Conservation (phyloP, 2,113 vertebrate genomes). For the Dicentrarchus labrax region DNA sequence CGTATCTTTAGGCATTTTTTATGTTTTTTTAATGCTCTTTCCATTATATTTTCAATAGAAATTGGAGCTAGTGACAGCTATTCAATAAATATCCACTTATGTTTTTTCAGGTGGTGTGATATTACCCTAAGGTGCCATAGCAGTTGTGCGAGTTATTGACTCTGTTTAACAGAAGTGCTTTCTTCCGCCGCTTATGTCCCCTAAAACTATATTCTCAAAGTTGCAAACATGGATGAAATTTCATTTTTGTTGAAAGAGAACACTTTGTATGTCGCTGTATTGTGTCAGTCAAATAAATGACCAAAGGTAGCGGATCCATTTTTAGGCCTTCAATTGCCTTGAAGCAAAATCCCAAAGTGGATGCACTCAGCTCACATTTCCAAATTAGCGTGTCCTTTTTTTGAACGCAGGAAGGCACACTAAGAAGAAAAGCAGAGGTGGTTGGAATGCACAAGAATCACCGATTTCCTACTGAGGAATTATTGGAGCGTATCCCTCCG, state of each 20-base stretch:
- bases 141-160: conserved; percentile 78
- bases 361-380: conserved; percentile 55
- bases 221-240: conserved; percentile 76
- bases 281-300: conserved; percentile 75
- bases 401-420: conserved; percentile 47
- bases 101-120: conserved; percentile 75
- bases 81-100: conserved; percentile 80
- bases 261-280: conserved; percentile 46
- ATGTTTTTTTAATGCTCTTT: conserved; percentile 49
- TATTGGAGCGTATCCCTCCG: conserved; percentile 76
- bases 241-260: conserved; percentile 79
- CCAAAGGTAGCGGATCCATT: conserved; percentile 52
- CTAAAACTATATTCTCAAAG: conserved; percentile 64
- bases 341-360: conserved; percentile 55
- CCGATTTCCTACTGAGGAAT: conserved; percentile 66
- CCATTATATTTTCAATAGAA: conserved; percentile 60
- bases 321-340: conserved; percentile 58
- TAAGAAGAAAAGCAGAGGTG: conserved; percentile 64
- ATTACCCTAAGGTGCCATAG: conserved; percentile 69
- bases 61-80: conserved; percentile 62
- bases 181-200: conserved; percentile 58
- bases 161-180: conserved; percentile 74
- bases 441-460: conserved; percentile 67
- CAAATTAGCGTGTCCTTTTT: conserved; percentile 61
- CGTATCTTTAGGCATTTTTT: conserved; percentile 28